Evolutionary conservation across 1,140 invertebrate species (phyloP), one percentile per base, ranked within the genome.

Genomic region (Ceratina japonica): DNA sequence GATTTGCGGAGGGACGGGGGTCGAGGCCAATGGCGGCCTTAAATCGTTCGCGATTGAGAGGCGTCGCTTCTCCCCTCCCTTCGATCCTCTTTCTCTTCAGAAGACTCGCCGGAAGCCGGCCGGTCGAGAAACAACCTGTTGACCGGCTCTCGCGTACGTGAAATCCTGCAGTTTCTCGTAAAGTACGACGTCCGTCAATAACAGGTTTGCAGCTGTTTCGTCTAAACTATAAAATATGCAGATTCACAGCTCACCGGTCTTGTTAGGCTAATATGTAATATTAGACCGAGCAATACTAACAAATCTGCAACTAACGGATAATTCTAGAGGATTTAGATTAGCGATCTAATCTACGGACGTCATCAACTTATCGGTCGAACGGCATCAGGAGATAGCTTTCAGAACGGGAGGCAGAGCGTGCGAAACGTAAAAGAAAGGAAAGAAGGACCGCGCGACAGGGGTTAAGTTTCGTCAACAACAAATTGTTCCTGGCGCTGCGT

Each of bases 381-480:
- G 12, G 79, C 2, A 58, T 56, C 63, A 58, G 68, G 31, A 27
- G 27, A 4, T 8, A 44, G 37, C 49, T 18, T 31, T 31, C n/a
- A 13, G 16, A 8, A 20, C 31, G 24, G 51, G 61, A 58, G 52
- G 3, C 37, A 7, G 20, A 8, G n/a, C 20, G 24, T 31, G 66
- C 49, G 24, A 66, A 70, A 15, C 18, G 44, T 44, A 44, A 44
- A 44, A 44, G 27, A 12, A 24, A 59, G 7, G 20, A 24, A 20
- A 3, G 24, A 12, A n/a, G 56, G 27, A 0, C 51, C 49, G 77
- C 44, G 79, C 66, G 66, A 86, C 79, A 80, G 86, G 83, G 84
- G 78, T 87, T 87, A 78, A 81, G 69, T 86, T 85, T 88, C 76
- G 84, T 81, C 79, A 85, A 87, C 81, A 85, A 85, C 82, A 84